Base-by-base conservation (phyloP, 2,888 invertebrate species). In the Alloplasta piceator region DNA sequence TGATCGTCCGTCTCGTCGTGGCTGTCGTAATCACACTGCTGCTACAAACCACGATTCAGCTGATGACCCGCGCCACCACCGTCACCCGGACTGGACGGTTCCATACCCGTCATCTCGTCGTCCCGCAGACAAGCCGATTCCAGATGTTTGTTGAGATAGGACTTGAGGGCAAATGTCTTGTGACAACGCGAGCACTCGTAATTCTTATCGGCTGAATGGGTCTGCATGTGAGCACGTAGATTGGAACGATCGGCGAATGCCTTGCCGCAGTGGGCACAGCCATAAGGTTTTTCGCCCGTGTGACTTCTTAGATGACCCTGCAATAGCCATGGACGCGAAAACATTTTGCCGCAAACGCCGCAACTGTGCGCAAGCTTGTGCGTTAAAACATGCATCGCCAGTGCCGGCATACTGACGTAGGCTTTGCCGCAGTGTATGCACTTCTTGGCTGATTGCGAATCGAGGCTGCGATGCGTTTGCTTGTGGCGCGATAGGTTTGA, bases 381-480 rank as follows among this genome's bases (percentile, higher is more conserved):
- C 58, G 98, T 98, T 70, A 97, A 94, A 83, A 98, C 95, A 92
- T 97, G 98, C 96, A 98, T 98, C 63, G 98, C 98, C 71, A 99
- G 94, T 0, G 99, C 99, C 0, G 99, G 99, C 98, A 99, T 99
- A 87, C 98, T 98, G 67, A 99, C 99, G 93, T 99, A 99, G n/a
- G 98, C 98, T 92, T 99, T 98, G 86, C 98, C 97, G 93, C 98
- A 99, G 86, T 98, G 98, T 89, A 97, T 96, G 93, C 99, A 99
- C 89, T 98, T 97, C 93, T 98, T 98, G 48, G 98, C 98, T 82
- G 97, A 96, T 87, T 97, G 96, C 1, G 98, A 98, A 93, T 99
- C 96, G 52, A 96, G 93, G 86, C 96, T 95, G 7, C 98, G 94
- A 90, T 98, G 98, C 0, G 98, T 98, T 93, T 98, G 98, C 89